These are phyloP conservation scores for Dromius quadrimaculatus DNA, from an alignment of 2,888 invertebrate species.

Conservation along the genomic window DNA sequence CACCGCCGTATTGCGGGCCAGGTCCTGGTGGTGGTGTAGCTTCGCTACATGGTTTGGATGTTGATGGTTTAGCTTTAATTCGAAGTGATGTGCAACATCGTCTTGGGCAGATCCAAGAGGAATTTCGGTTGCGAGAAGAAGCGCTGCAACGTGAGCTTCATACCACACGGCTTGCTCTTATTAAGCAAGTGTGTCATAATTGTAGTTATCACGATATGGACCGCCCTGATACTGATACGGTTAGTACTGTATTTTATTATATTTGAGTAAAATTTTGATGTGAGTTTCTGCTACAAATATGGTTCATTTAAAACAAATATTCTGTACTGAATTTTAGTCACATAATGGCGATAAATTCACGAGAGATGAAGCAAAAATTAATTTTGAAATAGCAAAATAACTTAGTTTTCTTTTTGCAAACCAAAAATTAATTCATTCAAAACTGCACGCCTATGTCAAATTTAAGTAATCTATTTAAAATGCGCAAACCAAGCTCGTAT, in stretches of 20 bases:
- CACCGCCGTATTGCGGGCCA: slow-evolving; percentile 68
- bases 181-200: slow-evolving; percentile 76
- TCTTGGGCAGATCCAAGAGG: slow-evolving; percentile 84
- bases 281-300: no score
- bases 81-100: slow-evolving; percentile 81
- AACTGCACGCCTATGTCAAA: no score
- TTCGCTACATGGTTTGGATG: slow-evolving; percentile 68
- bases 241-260: slow-evolving; percentile 65
- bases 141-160: slow-evolving; percentile 82
- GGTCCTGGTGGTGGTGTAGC: slow-evolving; percentile 59
- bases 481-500: no score
- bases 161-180: slow-evolving; percentile 80
- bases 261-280: no score
- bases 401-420: no score
- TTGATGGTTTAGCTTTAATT: slow-evolving; percentile 81
- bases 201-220: slow-evolving; percentile 71
- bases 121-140: slow-evolving; percentile 83
- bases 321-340: no score
- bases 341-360: no score
- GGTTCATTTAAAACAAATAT: no score
- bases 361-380: no score
- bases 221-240: slow-evolving; percentile 70
- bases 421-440: no score
- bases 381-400: no score
- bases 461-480: no score